Evolutionary conservation across 1,140 invertebrate species (phyloP).

Genomic region (Drosophila prosaltans): DNA sequence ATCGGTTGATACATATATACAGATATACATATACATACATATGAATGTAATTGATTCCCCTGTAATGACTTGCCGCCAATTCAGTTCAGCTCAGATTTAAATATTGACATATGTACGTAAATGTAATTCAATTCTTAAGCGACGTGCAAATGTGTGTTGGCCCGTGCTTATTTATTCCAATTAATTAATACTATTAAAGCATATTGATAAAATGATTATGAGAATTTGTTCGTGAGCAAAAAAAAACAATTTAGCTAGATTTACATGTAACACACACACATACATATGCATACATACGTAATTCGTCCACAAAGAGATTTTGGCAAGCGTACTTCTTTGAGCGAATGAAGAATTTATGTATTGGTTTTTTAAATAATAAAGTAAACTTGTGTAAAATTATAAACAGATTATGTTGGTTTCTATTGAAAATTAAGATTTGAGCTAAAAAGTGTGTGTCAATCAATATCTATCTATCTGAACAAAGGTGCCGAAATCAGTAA

Average conservation of each 20-base stretch:
- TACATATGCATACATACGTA: conserved; percentile 18
- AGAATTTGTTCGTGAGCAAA: conserved; percentile 10
- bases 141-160: conserved; percentile 9
- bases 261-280: conserved; percentile 14
- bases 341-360: conserved; percentile 40
- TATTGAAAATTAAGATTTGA: too few species aligned
- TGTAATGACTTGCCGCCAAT: conserved; percentile 44
- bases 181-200: conserved; percentile 11
- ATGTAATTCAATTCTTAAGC: conserved; percentile 8
- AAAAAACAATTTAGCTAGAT: conserved; percentile 27
- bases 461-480: too few species aligned
- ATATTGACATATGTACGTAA: conserved; percentile 34
- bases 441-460: too few species aligned
- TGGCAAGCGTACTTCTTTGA: conserved; percentile 21
- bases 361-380: conserved; percentile 53
- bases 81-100: conserved; percentile 49
- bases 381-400: conserved; percentile 61
- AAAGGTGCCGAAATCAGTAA: too few species aligned
- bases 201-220: conserved; percentile 24
- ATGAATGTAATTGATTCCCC: conserved; percentile 49
- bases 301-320: conserved; percentile 13
- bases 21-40: conserved; percentile 35
- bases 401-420: neutral
- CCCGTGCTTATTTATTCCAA: conserved; percentile 25
- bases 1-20: conserved; percentile 39